Percentiles rank a stretch among this genome's conserved stretches.
These are phyloP conservation scores for Sarcophaga carnaria DNA, from an alignment of 2,888 invertebrate genomes.

Conservation along the genomic window DNA sequence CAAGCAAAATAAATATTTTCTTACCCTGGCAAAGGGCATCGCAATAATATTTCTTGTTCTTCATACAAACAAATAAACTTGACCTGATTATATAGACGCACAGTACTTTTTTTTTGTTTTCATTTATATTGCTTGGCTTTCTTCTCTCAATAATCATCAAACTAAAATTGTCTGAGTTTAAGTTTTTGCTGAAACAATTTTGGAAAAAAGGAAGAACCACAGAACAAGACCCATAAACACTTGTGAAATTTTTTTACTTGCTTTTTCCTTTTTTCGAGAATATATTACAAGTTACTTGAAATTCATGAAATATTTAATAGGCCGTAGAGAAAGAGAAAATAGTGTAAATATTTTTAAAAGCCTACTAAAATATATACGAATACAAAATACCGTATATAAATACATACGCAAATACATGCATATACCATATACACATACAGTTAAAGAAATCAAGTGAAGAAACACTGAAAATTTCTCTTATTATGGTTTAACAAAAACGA, in stretches of 20 bases:
- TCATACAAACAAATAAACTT: slow-evolving; percentile 18
- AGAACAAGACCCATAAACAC: neutral
- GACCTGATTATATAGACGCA: slow-evolving; percentile 9
- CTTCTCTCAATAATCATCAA: neutral
- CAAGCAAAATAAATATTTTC: no score
- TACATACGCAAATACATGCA: slow-evolving; percentile 4
- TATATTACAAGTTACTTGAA: no score
- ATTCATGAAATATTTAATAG: no score
- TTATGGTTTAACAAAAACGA: no score
- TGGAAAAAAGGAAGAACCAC: neutral
- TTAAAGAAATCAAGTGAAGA: neutral
- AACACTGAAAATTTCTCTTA: no score
- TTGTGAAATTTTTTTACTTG: no score
- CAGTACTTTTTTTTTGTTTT: neutral
- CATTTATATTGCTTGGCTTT: neutral
- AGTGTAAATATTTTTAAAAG: no score
- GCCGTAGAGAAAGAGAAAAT: no score
- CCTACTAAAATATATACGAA: no score
- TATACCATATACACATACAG: neutral
- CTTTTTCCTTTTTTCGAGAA: no score
- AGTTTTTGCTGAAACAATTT: neutral
- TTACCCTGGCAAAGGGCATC: no score
- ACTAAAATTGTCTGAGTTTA: neutral
- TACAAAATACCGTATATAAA: neutral
- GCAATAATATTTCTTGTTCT: neutral